Conservation (phyloP, 2,888 invertebrate species). For the Druceiella hillmani region DNA sequence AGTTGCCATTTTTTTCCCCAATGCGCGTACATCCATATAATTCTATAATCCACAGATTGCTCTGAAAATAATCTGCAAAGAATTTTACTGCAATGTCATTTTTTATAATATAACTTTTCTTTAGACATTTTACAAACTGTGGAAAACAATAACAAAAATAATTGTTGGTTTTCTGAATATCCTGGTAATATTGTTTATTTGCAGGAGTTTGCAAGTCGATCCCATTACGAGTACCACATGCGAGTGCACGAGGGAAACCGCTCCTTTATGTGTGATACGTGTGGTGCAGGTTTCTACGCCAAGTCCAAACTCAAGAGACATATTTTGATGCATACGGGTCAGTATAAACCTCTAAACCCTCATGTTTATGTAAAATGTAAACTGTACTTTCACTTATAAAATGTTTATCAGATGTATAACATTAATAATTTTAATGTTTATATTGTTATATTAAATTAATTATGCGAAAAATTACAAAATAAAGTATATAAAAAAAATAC, state of each 20-base stretch:
- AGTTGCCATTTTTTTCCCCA: too few species aligned
- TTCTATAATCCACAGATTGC: too few species aligned
- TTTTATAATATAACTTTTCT: neutral
- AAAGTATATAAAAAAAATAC: too few species aligned
- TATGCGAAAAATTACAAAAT: conserved; percentile 13
- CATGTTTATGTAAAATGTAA: neutral
- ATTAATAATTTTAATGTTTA: neutral
- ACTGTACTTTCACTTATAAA: too few species aligned
- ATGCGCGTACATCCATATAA: too few species aligned
- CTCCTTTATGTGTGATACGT: conserved; percentile 56
- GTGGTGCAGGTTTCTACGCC: conserved; percentile 64
- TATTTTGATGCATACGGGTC: conserved; percentile 55
- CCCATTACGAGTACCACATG: conserved; percentile 69
- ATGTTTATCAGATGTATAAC: neutral
- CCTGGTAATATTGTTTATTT: conserved; percentile 25
- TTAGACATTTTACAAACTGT: neutral
- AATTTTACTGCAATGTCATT: too few species aligned
- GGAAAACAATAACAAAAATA: too few species aligned
- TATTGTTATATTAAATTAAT: neutral
- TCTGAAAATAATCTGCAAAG: too few species aligned
- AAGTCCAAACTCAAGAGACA: conserved; percentile 67
- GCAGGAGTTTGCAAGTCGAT: conserved; percentile 62
- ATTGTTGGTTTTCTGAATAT: too few species aligned
- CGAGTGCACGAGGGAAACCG: conserved; percentile 59
- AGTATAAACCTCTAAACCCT: conserved; percentile 24